A percentile compares a stretch with the other conserved stretches of the same genome.
Evolutionary conservation across 2,888 invertebrate genomes (phyloP).

Genomic region (Halocaridina rubra): DNA sequence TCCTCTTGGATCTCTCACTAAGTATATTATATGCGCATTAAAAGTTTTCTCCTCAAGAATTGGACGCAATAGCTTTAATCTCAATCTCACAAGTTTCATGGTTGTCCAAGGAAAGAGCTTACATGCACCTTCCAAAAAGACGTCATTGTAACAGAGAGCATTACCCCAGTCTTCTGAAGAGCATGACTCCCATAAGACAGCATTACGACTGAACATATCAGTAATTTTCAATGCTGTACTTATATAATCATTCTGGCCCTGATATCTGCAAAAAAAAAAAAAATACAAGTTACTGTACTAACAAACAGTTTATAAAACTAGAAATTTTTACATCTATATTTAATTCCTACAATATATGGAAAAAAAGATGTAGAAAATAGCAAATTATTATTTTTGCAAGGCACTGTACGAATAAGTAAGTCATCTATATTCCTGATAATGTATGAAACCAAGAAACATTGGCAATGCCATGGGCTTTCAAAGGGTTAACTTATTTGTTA

Average conservation of each 20-base stretch:
- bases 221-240: constrained; percentile 37
- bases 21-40: constrained; percentile 64
- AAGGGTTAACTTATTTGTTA: no score
- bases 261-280: constrained; percentile 34
- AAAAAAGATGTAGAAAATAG: no score
- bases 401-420: no score
- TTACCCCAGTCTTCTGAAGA: constrained; percentile 54
- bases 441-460: no score
- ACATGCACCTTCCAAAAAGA: constrained; percentile 64
- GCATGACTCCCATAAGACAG: constrained; percentile 64
- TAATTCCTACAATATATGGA: no score
- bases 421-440: no score
- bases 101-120: constrained; percentile 63
- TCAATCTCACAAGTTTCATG: constrained; percentile 65
- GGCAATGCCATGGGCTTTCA: no score
- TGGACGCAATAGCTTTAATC: constrained; percentile 62
- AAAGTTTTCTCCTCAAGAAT: constrained; percentile 62
- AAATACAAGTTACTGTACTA: neutral
- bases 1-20: constrained; percentile 66
- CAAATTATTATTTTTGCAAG: no score
- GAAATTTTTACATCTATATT: no score
- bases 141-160: constrained; percentile 64
- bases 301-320: no score
- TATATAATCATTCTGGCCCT: constrained; percentile 47
- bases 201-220: constrained; percentile 63